These are phyloP conservation scores for Sinella curviseta DNA, from an alignment of 1,140 invertebrate species.

Conservation along the genomic window DNA sequence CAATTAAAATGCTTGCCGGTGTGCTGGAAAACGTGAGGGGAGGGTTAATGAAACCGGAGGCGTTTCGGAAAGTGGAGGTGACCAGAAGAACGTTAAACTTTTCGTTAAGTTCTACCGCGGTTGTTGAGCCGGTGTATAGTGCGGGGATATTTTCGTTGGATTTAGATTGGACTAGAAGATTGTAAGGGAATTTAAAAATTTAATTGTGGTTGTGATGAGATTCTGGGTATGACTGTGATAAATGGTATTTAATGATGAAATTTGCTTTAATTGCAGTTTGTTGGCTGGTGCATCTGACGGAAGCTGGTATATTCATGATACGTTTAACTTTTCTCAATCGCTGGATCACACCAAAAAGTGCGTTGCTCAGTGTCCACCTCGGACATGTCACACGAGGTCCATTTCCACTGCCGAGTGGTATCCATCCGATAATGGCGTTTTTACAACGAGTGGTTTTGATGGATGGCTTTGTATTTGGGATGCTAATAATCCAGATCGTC, in stretches of 20 bases:
- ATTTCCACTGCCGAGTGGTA: conserved; percentile 35
- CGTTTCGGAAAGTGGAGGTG: conserved; percentile 17
- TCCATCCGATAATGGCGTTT: conserved; percentile 31
- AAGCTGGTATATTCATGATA: conserved; percentile 37
- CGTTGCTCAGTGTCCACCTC: background rate
- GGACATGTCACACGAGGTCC: conserved; percentile 9
- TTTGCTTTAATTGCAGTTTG: conserved; percentile 28
- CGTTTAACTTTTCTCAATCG: conserved; percentile 30
- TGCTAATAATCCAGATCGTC: conserved; percentile 15
- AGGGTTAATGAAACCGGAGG: conserved; percentile 26
- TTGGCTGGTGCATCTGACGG: conserved; percentile 32
- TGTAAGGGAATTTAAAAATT: conserved; percentile 26
- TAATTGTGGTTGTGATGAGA: conserved; percentile 6
- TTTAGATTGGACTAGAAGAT: conserved; percentile 31
- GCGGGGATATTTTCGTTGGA: conserved; percentile 28
- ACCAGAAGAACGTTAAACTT: conserved; percentile 35
- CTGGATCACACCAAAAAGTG: conserved; percentile 29
- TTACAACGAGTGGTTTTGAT: conserved; percentile 31
- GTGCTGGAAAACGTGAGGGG: conserved; percentile 27
- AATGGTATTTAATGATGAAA: too few species aligned
- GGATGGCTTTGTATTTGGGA: conserved; percentile 30
- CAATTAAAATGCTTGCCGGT: conserved; percentile 21
- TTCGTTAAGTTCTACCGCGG: conserved; percentile 14
- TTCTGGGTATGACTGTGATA: background rate
- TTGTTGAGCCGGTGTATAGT: conserved; percentile 16